phyloP scores from a whole-genome alignment of 1,140 invertebrate species.

The Temnothorax longispinosus region DNA sequence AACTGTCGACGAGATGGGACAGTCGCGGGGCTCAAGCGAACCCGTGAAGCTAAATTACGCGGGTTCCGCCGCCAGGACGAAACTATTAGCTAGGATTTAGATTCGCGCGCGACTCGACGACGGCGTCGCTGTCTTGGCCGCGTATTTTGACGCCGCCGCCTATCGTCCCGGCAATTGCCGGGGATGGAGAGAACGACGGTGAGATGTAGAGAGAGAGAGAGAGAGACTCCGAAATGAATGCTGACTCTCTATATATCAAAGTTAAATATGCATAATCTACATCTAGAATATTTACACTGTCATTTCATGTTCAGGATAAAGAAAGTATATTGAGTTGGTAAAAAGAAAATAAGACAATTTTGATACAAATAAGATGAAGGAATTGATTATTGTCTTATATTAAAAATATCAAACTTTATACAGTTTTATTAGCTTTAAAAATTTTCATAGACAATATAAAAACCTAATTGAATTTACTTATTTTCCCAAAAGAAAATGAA shows the following conservation, averaged over 20 bases:
- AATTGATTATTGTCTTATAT: background rate
- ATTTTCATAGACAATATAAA: background rate
- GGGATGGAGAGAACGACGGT: background rate
- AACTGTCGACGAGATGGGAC: slow-evolving; percentile 16
- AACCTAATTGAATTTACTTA: background rate
- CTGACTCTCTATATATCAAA: background rate
- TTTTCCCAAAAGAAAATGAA: background rate
- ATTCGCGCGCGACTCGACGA: slow-evolving; percentile 40
- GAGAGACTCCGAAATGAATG: background rate
- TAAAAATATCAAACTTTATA: background rate
- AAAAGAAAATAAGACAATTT: background rate
- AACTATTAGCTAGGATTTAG: slow-evolving; percentile 81
- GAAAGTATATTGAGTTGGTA: background rate
- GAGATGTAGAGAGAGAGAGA: background rate
- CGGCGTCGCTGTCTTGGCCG: slow-evolving; percentile 31
- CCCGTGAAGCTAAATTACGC: slow-evolving; percentile 80
- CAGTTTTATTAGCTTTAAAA: background rate
- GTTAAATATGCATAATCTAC: background rate
- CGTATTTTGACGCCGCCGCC: slow-evolving; percentile 39
- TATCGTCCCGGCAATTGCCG: slow-evolving; percentile 33
- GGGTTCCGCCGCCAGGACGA: slow-evolving; percentile 62
- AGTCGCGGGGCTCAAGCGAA: slow-evolving; percentile 52
- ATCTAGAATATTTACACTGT: background rate
- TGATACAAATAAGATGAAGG: background rate
- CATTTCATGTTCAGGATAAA: background rate